Conservation (phyloP, 2,888 invertebrate genomes). For the Melieria crassipennis region DNA sequence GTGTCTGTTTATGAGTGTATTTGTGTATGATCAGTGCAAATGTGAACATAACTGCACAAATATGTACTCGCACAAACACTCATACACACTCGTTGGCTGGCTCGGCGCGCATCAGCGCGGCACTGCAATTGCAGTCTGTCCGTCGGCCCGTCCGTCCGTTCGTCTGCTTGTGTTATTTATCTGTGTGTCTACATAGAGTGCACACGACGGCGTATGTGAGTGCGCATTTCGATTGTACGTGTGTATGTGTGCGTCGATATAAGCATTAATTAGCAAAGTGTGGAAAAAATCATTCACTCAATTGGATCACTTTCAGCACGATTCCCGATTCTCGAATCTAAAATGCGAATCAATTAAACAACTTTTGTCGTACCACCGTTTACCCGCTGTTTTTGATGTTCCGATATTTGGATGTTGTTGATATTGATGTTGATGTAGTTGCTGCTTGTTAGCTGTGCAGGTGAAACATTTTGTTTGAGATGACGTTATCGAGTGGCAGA, state of each 20-base stretch:
- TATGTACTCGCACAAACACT: constrained; percentile 53
- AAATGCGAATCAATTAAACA: constrained; percentile 35
- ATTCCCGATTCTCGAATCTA: constrained; percentile 21
- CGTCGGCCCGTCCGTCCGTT: background rate
- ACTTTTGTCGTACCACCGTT: background rate
- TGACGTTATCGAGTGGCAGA: constrained; percentile 11
- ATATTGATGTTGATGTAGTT: background rate
- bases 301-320: constrained; percentile 53
- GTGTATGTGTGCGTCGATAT: constrained; percentile 24
- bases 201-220: background rate
- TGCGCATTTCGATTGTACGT: constrained; percentile 1
- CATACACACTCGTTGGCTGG: background rate
- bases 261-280: constrained; percentile 61
- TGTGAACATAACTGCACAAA: constrained; percentile 64
- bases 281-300: constrained; percentile 54
- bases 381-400: no score
- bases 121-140: constrained; percentile 14
- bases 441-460: background rate
- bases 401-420: no score
- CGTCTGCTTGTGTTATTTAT: background rate
- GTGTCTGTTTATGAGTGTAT: constrained; percentile 33
- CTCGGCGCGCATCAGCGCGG: background rate
- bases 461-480: constrained; percentile 13
- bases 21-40: constrained; percentile 62
- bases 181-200: constrained; percentile 22